Percentiles rank a stretch among this genome's conserved stretches.
phyloP scores from a whole-genome alignment of 2,888 invertebrate genomes.

The Caenorhabditis doughertyi region DNA sequence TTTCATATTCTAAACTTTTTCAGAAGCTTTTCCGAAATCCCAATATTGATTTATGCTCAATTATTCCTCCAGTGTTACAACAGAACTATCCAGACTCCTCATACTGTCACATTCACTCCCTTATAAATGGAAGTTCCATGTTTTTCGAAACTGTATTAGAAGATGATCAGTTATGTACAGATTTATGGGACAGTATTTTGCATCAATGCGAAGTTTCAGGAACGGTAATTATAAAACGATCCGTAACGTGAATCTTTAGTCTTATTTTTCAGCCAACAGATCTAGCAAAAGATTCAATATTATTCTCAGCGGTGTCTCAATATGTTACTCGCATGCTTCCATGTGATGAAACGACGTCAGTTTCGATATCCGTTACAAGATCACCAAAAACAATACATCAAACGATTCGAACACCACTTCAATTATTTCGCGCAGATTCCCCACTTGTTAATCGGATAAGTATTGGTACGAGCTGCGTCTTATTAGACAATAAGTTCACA shows the following conservation, averaged over 20 bases:
- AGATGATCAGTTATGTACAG: slow-evolving; percentile 58
- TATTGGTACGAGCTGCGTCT: slow-evolving; percentile 67
- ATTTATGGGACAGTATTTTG: slow-evolving; percentile 66
- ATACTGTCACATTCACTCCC: slow-evolving; percentile 42
- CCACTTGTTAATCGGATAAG: slow-evolving; percentile 68
- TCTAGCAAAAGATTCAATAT: slow-evolving; percentile 60
- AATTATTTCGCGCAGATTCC: slow-evolving; percentile 69
- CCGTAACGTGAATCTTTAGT: neutral
- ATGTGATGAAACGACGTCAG: slow-evolving; percentile 44
- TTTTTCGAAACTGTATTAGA: slow-evolving; percentile 70
- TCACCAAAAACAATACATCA: slow-evolving; percentile 50
- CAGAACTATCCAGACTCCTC: slow-evolving; percentile 42
- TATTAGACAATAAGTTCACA: no score
- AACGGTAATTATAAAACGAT: slow-evolving; percentile 31
- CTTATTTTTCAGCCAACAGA: slow-evolving; percentile 51
- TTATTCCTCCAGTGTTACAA: slow-evolving; percentile 46
- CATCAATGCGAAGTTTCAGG: slow-evolving; percentile 56
- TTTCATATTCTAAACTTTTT: neutral
- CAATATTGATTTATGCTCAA: slow-evolving; percentile 63
- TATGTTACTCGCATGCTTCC: slow-evolving; percentile 69
- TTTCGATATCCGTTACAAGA: slow-evolving; percentile 9
- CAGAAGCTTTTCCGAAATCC: slow-evolving; percentile 65
- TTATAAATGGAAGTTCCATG: slow-evolving; percentile 58
- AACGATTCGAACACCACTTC: slow-evolving; percentile 70
- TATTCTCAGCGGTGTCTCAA: slow-evolving; percentile 57